Percentiles rank a stretch among this genome's conserved stretches.
Conservation (phyloP, 1,140 invertebrate species). For the Brachionus plicatilis region DNA sequence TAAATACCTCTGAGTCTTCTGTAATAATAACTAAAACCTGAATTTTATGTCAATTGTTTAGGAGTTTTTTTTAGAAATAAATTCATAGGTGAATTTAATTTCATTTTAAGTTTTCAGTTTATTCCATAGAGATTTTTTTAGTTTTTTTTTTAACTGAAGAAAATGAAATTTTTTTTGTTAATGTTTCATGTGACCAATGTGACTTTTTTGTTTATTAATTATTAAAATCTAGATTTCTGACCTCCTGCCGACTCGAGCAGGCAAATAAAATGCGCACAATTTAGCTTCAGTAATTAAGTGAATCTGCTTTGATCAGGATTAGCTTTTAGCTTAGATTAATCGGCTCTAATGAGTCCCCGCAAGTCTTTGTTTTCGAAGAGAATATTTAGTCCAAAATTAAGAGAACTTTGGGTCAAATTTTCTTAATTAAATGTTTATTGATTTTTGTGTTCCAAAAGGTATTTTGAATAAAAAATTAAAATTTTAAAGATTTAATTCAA, state of each 20-base stretch:
- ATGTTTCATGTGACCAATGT: not conserved
- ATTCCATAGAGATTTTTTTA: not conserved
- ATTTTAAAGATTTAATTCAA: not conserved
- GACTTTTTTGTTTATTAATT: not conserved
- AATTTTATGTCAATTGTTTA: not conserved
- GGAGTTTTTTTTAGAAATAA: not conserved
- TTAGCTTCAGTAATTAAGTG: not conserved
- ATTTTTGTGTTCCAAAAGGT: not conserved
- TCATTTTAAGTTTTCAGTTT: not conserved
- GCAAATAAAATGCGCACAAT: not conserved
- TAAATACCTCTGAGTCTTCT: not conserved
- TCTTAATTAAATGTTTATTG: not conserved
- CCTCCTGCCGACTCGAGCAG: not conserved
- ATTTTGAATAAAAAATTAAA: not conserved
- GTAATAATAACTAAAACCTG: not conserved
- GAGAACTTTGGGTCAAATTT: not conserved
- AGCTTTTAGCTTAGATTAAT: not conserved
- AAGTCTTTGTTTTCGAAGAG: not conserved
- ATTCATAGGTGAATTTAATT: not conserved
- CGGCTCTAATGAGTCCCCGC: not conserved
- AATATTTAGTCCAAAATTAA: not conserved
- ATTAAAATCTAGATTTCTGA: not conserved
- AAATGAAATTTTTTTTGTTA: not conserved
- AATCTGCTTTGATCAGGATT: not conserved
- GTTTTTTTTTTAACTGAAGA: not conserved